Evolutionary conservation across 2,113 vertebrate genomes (phyloP).

Genomic region (Pangasianodon hypophthalmus): DNA sequence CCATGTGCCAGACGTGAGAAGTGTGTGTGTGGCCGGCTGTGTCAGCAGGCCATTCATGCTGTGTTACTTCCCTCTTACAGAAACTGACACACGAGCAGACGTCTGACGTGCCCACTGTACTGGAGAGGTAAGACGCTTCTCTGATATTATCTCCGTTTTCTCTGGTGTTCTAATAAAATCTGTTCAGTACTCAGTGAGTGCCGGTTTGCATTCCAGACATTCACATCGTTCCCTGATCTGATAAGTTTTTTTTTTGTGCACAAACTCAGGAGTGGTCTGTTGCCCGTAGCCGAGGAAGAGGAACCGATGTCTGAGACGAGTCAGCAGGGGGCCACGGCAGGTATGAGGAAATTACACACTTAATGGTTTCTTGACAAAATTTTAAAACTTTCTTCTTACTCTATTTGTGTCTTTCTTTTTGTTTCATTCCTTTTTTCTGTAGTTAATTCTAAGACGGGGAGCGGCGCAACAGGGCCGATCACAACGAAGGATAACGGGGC

Average conservation of each 20-base stretch:
- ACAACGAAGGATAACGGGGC: background rate
- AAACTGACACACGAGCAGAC: constrained; percentile 62
- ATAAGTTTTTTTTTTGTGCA: constrained; percentile 43
- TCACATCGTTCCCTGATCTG: background rate
- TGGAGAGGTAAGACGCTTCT: constrained; percentile 67
- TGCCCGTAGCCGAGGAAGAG: constrained; percentile 72
- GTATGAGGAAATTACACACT: constrained; percentile 50
- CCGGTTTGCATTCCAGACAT: background rate
- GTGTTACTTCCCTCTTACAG: constrained; percentile 55
- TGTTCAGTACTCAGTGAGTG: background rate
- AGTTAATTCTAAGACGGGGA: background rate
- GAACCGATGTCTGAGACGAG: constrained; percentile 61
- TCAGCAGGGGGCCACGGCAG: constrained; percentile 54
- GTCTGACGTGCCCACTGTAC: constrained; percentile 53
- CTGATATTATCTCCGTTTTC: background rate
- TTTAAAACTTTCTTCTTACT: background rate
- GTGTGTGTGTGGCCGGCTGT: background rate
- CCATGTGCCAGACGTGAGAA: background rate
- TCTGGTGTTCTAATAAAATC: background rate
- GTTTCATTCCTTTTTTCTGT: background rate
- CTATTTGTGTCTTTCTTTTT: background rate
- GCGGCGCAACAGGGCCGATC: background rate
- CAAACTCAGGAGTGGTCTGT: constrained; percentile 60
- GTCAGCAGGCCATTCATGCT: constrained; percentile 37
- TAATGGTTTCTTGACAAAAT: no score